phyloP scores from a whole-genome alignment of 2,888 invertebrate genomes.

The Nysson spinosus region DNA sequence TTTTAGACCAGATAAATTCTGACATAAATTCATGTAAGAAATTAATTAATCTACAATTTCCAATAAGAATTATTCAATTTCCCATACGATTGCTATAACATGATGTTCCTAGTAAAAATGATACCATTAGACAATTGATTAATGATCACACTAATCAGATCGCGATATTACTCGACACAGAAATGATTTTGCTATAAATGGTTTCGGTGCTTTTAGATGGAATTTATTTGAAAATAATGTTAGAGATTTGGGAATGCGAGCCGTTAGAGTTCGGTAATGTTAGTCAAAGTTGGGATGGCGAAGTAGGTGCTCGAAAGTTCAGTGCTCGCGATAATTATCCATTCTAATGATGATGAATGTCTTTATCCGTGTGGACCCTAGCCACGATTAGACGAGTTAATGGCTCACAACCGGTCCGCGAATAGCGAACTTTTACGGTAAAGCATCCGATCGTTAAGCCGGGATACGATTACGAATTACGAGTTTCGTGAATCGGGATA shows the following conservation, averaged over 20 bases:
- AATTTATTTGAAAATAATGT: constrained; percentile 64
- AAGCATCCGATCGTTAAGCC: constrained; percentile 23
- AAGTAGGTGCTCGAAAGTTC: constrained; percentile 43
- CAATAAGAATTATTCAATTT: no score
- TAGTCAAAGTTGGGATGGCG: constrained; percentile 59
- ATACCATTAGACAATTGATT: no score
- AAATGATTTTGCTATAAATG: no score
- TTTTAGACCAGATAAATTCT: no score
- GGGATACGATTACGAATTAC: constrained; percentile 3
- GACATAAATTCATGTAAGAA: no score
- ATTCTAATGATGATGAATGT: constrained; percentile 64
- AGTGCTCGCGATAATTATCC: constrained; percentile 59
- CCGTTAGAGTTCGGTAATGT: constrained; percentile 64
- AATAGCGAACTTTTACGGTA: constrained; percentile 20
- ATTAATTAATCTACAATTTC: no score
- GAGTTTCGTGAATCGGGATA: neutral
- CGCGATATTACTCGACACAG: no score
- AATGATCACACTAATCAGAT: no score
- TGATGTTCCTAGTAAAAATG: no score
- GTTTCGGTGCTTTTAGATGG: no score
- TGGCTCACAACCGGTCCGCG: constrained; percentile 50
- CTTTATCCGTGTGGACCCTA: constrained; percentile 57
- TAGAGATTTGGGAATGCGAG: constrained; percentile 56
- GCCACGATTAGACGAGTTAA: constrained; percentile 57
- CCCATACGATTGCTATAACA: no score